Evolutionary conservation across 2,888 invertebrate species (phyloP).

Genomic region (Pedicia rivosa): DNA sequence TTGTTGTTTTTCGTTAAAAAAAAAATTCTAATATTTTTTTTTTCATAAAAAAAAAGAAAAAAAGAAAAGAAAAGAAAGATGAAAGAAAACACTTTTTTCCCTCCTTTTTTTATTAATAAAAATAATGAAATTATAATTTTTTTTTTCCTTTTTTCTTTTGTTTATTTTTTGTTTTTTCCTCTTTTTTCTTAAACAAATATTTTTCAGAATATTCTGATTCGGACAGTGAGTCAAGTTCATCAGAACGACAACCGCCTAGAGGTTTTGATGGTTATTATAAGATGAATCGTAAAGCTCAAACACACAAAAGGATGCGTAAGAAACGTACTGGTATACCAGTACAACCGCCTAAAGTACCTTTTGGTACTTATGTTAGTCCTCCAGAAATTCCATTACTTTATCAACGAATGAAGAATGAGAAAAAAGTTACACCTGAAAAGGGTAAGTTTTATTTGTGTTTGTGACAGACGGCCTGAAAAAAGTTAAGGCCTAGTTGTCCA

Average conservation of each 20-base stretch:
- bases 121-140: too few species aligned
- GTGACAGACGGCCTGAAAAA: neutral
- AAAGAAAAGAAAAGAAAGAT: neutral
- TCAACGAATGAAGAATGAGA: slow-evolving; percentile 28
- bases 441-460: slow-evolving; percentile 13
- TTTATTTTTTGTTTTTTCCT: slow-evolving; percentile 8
- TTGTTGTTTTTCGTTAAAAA: slow-evolving; percentile 2
- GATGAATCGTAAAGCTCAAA: slow-evolving; percentile 48
- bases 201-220: slow-evolving; percentile 71
- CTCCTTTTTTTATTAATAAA: too few species aligned
- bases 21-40: too few species aligned
- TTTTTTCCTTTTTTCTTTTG: slow-evolving; percentile 8
- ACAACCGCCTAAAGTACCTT: slow-evolving; percentile 65
- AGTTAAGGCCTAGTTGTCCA: too few species aligned
- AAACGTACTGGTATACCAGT: slow-evolving; percentile 69
- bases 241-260: slow-evolving; percentile 35
- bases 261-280: slow-evolving; percentile 44
- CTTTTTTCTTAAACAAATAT: slow-evolving; percentile 5
- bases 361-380: slow-evolving; percentile 49
- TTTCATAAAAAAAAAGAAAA: neutral
- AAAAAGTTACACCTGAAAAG: slow-evolving; percentile 19
- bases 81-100: too few species aligned
- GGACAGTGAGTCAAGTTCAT: slow-evolving; percentile 57
- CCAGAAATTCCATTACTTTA: slow-evolving; percentile 43
- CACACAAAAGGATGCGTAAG: slow-evolving; percentile 55